These are phyloP conservation scores for Pteropus alecto DNA, from an alignment of 2,113 vertebrate species.

Conservation along the genomic window DNA sequence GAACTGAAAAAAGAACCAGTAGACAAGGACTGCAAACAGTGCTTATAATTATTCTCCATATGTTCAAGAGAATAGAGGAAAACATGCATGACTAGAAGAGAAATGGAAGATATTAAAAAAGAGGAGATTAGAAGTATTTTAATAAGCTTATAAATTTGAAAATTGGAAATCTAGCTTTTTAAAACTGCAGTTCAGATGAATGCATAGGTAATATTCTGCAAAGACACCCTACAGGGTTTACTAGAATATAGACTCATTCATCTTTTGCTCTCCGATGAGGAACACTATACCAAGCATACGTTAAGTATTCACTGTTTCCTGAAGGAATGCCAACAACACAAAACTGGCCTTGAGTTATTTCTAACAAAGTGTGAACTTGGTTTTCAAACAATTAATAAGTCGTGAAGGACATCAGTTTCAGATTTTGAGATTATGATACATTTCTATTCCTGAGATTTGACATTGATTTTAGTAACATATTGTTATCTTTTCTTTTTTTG, in stretches of 20 bases:
- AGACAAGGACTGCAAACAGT: neutral
- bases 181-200: slow-evolving; percentile 1
- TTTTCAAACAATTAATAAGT: neutral
- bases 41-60: neutral
- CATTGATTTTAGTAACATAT: neutral
- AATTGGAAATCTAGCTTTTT: neutral
- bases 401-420: neutral
- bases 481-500: neutral
- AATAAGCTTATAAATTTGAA: slow-evolving; percentile 18
- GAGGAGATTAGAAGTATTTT: neutral
- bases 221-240: neutral
- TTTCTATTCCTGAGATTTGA: neutral
- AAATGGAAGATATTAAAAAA: neutral
- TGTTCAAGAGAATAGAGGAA: neutral
- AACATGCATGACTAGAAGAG: neutral
- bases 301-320: neutral
- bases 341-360: neutral
- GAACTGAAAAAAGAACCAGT: neutral
- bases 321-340: neutral
- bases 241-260: neutral
- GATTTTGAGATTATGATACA: neutral
- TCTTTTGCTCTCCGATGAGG: neutral
- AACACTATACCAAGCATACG: neutral
- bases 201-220: neutral
- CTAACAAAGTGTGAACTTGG: neutral